phyloP scores from a whole-genome alignment of 2,888 invertebrate genomes.

The Bimastos eiseni region DNA sequence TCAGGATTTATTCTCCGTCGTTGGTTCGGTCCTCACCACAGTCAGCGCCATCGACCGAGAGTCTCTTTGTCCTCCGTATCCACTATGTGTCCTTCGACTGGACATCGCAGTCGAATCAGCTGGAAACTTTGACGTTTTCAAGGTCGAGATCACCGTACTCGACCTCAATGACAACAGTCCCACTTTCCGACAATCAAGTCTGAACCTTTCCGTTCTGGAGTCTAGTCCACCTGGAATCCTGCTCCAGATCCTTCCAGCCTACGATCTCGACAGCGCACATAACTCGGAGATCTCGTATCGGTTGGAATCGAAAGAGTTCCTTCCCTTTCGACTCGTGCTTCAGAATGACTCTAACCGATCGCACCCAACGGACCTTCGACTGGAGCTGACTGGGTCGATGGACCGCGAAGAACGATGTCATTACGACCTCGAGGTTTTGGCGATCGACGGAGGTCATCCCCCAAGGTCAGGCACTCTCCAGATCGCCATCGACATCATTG shows the following conservation, averaged over 20 bases:
- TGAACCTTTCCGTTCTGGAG: conserved; percentile 40
- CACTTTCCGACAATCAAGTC: conserved; percentile 36
- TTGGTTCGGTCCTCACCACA: background rate
- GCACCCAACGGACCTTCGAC: background rate
- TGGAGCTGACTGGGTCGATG: background rate
- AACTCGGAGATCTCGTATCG: conserved; percentile 40
- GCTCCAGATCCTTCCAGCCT: conserved; percentile 40
- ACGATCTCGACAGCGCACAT: conserved; percentile 41
- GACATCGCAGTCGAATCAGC: background rate
- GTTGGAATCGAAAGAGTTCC: conserved; percentile 6
- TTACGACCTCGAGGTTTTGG: conserved; percentile 1
- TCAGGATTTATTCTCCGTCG: background rate
- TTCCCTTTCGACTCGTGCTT: background rate
- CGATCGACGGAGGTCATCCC: conserved; percentile 23
- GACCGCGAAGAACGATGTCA: background rate
- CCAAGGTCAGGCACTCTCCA: background rate
- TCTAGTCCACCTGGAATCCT: conserved; percentile 37
- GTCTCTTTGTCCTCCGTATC: background rate
- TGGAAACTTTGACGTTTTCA: conserved; percentile 32
- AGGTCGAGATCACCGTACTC: conserved; percentile 40
- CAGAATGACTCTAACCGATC: background rate
- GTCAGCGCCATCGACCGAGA: background rate
- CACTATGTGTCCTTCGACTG: background rate
- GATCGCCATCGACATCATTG: background rate
- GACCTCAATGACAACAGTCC: conserved; percentile 45